Conservation (phyloP, 2,113 vertebrate species). For the Panthera uncia region DNA sequence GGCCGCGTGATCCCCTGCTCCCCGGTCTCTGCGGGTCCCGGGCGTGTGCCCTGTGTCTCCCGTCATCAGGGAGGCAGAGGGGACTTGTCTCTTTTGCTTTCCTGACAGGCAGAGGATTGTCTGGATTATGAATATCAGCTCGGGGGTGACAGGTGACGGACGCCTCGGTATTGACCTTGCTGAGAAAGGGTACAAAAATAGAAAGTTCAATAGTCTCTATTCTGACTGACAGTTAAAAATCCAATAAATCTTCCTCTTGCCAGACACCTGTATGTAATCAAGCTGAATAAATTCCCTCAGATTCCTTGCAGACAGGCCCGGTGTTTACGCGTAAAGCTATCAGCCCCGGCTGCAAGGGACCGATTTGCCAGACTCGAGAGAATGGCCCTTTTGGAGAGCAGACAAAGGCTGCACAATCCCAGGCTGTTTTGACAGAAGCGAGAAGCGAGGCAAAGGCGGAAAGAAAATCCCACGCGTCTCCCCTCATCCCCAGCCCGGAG, state of each 20-base stretch:
- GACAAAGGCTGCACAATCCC: neutral
- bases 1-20: accelerated
- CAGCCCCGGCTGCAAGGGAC: neutral
- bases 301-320: neutral
- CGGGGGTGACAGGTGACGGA: constrained; percentile 80
- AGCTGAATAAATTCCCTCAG: constrained; percentile 59
- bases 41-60: neutral
- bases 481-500: accelerated
- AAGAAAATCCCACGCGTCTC: accelerated
- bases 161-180: constrained; percentile 73
- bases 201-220: constrained; percentile 64
- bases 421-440: neutral
- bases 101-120: constrained; percentile 76
- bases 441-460: neutral
- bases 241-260: constrained; percentile 67
- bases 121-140: constrained; percentile 80
- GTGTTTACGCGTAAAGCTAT: neutral
- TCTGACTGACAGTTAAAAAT: constrained; percentile 76
- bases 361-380: neutral
- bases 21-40: accelerated
- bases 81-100: constrained; percentile 67
- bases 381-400: neutral
- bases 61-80: constrained; percentile 66
- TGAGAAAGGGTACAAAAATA: constrained; percentile 70
- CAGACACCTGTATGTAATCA: constrained; percentile 63